A percentile compares a stretch with the other conserved stretches of the same genome.
Conservation (phyloP, 64 coral and sea anemone species). For the Pocillopora verrucosa region DNA sequence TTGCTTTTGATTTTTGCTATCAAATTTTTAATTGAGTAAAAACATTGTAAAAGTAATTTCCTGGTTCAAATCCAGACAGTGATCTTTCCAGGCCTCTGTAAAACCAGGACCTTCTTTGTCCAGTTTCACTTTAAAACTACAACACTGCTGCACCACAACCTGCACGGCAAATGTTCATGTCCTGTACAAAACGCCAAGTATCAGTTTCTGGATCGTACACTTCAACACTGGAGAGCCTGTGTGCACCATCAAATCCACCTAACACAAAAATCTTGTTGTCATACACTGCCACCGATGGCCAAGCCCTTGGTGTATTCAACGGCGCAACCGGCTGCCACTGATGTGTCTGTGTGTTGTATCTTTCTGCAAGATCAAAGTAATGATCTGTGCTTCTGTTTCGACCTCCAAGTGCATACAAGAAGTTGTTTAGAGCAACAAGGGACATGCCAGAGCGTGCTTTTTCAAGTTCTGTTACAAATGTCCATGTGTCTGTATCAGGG, state of each 20-base stretch:
- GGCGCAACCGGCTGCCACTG: conserved; percentile 94
- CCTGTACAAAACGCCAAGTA: conserved; percentile 84
- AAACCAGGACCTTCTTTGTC: neutral
- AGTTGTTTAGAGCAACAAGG: conserved; percentile 65
- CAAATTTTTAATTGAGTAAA: neutral
- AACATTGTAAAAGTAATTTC: neutral
- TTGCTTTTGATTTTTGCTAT: neutral
- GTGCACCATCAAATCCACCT: conserved; percentile 98
- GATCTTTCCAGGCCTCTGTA: neutral
- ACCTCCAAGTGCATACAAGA: conserved; percentile 90
- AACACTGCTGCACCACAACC: conserved; percentile 91
- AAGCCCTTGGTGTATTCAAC: conserved; percentile 83
- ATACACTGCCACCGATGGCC: conserved; percentile 91
- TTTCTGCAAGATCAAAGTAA: conserved; percentile 95
- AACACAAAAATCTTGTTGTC: conserved; percentile 95
- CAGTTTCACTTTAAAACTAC: neutral
- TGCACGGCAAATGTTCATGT: conserved; percentile 88
- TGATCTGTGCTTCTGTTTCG: conserved; percentile 97
- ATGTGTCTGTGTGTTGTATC: conserved; percentile 86
- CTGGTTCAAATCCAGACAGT: neutral
- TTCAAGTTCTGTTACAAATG: conserved; percentile 98
- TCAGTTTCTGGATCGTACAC: conserved; percentile 86
- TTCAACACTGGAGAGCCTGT: conserved; percentile 86
- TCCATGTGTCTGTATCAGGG: conserved; percentile 93
- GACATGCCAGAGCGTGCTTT: conserved; percentile 92